Conservation (phyloP, 2,888 invertebrate species). For the Ophioninae sp. region DNA sequence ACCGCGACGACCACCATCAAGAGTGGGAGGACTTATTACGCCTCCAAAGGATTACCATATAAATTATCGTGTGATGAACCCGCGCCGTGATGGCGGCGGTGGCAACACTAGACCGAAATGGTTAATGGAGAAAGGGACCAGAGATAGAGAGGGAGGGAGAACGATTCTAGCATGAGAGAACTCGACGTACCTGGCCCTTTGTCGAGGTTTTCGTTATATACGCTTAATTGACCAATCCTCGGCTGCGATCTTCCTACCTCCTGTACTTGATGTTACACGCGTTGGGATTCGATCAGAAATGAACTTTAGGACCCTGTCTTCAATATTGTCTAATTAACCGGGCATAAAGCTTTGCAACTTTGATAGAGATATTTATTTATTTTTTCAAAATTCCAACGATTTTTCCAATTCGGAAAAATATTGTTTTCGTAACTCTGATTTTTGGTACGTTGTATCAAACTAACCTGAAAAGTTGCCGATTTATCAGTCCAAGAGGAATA, state of each 20-base stretch:
- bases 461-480: not conserved
- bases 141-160: not conserved
- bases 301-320: too few species aligned
- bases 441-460: too few species aligned
- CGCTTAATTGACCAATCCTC: constrained; percentile 74
- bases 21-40: constrained; percentile 75
- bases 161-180: constrained; percentile 37
- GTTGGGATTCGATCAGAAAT: not conserved
- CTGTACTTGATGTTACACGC: not conserved
- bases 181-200: constrained; percentile 68
- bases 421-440: too few species aligned
- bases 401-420: too few species aligned
- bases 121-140: constrained; percentile 45
- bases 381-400: too few species aligned
- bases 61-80: constrained; percentile 78
- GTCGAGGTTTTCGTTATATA: constrained; percentile 75
- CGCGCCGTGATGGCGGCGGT: constrained; percentile 61
- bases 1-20: constrained; percentile 58
- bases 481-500: not conserved
- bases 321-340: too few species aligned
- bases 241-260: constrained; percentile 48
- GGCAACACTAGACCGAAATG: constrained; percentile 64
- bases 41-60: constrained; percentile 77
- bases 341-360: too few species aligned
- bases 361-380: too few species aligned